phyloP scores from a whole-genome alignment of 2,113 vertebrate genomes.

The Pomatostomus ruficeps region DNA sequence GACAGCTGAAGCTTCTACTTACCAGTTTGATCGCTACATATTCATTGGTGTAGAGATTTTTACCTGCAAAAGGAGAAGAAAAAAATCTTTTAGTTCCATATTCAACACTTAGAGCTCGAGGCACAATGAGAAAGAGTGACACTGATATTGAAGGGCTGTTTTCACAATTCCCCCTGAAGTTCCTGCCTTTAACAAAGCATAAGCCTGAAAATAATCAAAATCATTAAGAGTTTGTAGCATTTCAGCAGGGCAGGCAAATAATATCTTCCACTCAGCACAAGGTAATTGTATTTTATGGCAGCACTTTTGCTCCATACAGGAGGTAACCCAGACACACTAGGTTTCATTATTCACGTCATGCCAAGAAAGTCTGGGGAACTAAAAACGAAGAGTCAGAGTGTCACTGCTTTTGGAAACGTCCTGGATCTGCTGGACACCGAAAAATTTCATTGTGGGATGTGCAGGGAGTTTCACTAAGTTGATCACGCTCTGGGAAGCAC shows the following conservation, averaged over 20 bases:
- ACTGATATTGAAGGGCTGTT: background rate
- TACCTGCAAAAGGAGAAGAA: slow-evolving; percentile 78
- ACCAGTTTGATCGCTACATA: slow-evolving; percentile 99
- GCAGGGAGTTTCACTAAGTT: background rate
- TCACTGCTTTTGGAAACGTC: background rate
- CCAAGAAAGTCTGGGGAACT: background rate
- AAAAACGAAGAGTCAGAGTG: background rate
- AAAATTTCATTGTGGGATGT: background rate
- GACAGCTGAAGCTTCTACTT: slow-evolving; percentile 65
- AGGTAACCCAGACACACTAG: background rate
- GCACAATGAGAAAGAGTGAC: background rate
- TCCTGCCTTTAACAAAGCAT: background rate
- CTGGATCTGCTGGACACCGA: background rate
- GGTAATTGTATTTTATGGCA: background rate
- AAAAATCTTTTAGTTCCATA: background rate
- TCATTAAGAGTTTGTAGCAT: background rate
- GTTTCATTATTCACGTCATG: fast-evolving
- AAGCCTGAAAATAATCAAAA: background rate
- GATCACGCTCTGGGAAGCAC: background rate
- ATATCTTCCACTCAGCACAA: background rate
- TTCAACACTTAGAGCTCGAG: background rate
- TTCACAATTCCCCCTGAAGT: background rate
- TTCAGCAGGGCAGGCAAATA: background rate
- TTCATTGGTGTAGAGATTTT: slow-evolving; percentile 98
- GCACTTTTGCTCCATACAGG: fast-evolving